phyloP scores from a whole-genome alignment of 2,888 invertebrate genomes.

The Scaeva pyrastri region DNA sequence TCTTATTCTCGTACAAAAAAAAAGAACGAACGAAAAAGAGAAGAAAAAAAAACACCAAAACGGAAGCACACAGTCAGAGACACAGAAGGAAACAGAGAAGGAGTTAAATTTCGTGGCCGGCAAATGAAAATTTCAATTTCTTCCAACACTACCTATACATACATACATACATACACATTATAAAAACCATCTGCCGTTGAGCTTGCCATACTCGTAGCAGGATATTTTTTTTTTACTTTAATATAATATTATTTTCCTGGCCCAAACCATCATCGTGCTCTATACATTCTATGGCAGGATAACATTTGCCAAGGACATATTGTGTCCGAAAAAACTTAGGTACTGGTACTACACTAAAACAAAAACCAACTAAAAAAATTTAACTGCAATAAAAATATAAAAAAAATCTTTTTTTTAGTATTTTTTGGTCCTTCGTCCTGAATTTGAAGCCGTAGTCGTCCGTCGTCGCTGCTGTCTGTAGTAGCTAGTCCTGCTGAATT shows the following conservation, averaged over 20 bases:
- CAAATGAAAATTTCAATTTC: constrained; percentile 73
- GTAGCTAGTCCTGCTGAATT: constrained; percentile 62
- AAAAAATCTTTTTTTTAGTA: constrained; percentile 46
- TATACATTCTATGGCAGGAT: constrained; percentile 60
- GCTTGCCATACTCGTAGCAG: constrained; percentile 13
- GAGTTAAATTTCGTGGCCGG: constrained; percentile 48
- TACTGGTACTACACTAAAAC: background rate
- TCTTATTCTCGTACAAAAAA: constrained; percentile 7
- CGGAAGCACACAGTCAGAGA: constrained; percentile 11
- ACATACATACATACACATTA: constrained; percentile 16
- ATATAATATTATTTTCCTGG: constrained; percentile 33
- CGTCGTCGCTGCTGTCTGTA: background rate
- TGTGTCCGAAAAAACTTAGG: constrained; percentile 54
- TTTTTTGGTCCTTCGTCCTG: constrained; percentile 45
- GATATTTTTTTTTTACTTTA: constrained; percentile 12
- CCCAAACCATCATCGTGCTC: constrained; percentile 30
- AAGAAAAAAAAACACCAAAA: constrained; percentile 6
- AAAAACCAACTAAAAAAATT: constrained; percentile 4
- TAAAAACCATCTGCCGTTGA: constrained; percentile 72
- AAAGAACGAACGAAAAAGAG: too few relatives aligned
- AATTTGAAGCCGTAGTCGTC: background rate
- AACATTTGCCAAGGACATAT: constrained; percentile 75
- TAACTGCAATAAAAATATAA: constrained; percentile 63
- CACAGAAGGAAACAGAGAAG: constrained; percentile 31
- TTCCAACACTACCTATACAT: constrained; percentile 57